These are phyloP conservation scores for Microcebus griseorufus DNA, from an alignment of 2,113 vertebrate species.

Conservation along the genomic window DNA sequence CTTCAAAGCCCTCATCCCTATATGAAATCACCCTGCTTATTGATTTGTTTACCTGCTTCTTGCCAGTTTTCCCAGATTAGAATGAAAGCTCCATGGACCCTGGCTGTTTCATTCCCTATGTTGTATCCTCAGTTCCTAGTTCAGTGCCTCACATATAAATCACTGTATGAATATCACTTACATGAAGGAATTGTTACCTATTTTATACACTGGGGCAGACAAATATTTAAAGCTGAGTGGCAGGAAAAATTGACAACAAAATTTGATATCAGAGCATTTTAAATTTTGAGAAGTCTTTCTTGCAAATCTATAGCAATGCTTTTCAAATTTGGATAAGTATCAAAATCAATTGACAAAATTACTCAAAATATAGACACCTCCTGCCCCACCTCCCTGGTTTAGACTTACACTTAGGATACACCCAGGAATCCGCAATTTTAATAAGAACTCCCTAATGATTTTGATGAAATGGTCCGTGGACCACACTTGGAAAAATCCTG, in stretches of 20 bases:
- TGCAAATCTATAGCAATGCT: background rate
- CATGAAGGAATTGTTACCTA: background rate
- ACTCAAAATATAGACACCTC: background rate
- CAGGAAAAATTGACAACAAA: background rate
- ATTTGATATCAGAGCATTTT: background rate
- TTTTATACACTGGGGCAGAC: background rate
- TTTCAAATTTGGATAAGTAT: background rate
- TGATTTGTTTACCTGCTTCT: background rate
- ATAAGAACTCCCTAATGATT: background rate
- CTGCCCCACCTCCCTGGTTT: background rate
- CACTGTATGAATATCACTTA: background rate
- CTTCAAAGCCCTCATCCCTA: background rate
- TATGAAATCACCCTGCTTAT: background rate
- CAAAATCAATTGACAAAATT: background rate
- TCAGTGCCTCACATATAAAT: background rate
- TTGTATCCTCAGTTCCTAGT: background rate
- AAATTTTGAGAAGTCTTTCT: background rate
- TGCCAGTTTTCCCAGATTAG: background rate
- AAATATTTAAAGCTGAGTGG: background rate
- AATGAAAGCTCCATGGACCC: background rate
- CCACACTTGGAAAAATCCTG: background rate
- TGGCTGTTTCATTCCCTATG: background rate
- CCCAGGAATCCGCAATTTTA: background rate
- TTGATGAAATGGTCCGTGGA: background rate
- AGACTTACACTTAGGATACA: background rate